phyloP scores from a whole-genome alignment of 2,888 invertebrate genomes.

The Liodrosophila aerea region DNA sequence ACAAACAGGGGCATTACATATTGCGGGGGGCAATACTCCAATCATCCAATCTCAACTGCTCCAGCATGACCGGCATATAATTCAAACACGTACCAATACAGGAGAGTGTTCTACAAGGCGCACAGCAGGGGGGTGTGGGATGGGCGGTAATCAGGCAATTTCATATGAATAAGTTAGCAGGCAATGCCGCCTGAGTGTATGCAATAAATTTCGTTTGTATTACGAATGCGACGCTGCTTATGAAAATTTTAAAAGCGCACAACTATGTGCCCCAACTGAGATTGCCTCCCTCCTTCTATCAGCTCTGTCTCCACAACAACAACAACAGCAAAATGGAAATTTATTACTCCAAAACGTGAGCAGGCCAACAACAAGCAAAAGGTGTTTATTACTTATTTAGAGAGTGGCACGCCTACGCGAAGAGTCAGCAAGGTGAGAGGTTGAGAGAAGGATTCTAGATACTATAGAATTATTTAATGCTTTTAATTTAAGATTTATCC shows the following conservation, averaged over 20 bases:
- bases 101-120: neutral
- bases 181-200: constrained; percentile 65
- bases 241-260: constrained; percentile 72
- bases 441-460: no score
- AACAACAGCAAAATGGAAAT: constrained; percentile 60
- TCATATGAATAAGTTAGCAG: constrained; percentile 74
- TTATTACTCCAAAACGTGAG: constrained; percentile 55
- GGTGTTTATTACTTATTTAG: constrained; percentile 76
- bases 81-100: constrained; percentile 72
- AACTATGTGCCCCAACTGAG: constrained; percentile 66
- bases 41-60: constrained; percentile 30
- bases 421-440: constrained; percentile 2
- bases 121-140: constrained; percentile 22
- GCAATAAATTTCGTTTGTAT: constrained; percentile 72
- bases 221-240: constrained; percentile 65
- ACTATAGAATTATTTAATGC: no score
- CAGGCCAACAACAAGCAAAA: constrained; percentile 26
- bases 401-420: constrained; percentile 37
- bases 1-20: constrained; percentile 69
- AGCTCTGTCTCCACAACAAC: constrained; percentile 15
- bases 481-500: no score
- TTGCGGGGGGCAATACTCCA: constrained; percentile 20
- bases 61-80: constrained; percentile 71
- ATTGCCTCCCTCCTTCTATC: constrained; percentile 31
- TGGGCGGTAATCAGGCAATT: constrained; percentile 73